These are phyloP conservation scores for Eulacestoma nigropectus DNA, from an alignment of 2,113 vertebrate genomes.

Conservation along the genomic window DNA sequence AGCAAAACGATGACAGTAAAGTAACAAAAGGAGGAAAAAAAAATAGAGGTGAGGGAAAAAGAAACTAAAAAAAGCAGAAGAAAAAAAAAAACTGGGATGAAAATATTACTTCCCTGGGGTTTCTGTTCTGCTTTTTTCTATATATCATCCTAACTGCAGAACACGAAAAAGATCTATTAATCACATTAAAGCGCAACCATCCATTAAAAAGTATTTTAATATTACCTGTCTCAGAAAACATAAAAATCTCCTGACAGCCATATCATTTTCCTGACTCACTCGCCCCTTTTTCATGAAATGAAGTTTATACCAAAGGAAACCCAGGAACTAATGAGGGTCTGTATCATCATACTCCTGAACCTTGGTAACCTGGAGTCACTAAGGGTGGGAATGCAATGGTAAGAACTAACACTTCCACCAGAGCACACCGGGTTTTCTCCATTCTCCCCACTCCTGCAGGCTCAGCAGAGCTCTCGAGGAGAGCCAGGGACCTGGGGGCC, in stretches of 20 bases:
- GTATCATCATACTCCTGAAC: neutral
- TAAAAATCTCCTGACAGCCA: neutral
- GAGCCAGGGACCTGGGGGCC: too few species aligned
- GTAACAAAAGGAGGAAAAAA: neutral
- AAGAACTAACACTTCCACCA: neutral
- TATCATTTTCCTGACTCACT: neutral
- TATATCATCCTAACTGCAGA: neutral
- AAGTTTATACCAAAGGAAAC: neutral
- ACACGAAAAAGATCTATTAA: neutral
- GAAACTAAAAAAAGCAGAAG: neutral
- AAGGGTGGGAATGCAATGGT: neutral
- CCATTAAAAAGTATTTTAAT: neutral
- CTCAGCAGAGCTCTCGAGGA: neutral
- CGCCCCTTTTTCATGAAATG: neutral
- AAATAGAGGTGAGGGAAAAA: rapidly evolving
- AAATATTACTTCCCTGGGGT: neutral
- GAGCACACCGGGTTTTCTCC: rapidly evolving
- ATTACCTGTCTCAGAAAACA: neutral
- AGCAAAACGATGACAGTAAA: neutral
- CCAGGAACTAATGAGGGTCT: neutral
- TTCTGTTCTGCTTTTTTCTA: neutral
- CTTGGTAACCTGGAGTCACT: neutral
- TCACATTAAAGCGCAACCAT: neutral
- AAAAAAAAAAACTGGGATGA: neutral
- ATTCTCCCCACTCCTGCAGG: rapidly evolving